phyloP scores from a whole-genome alignment of 1,140 invertebrate species.

The Leptonema lineaticorne region DNA sequence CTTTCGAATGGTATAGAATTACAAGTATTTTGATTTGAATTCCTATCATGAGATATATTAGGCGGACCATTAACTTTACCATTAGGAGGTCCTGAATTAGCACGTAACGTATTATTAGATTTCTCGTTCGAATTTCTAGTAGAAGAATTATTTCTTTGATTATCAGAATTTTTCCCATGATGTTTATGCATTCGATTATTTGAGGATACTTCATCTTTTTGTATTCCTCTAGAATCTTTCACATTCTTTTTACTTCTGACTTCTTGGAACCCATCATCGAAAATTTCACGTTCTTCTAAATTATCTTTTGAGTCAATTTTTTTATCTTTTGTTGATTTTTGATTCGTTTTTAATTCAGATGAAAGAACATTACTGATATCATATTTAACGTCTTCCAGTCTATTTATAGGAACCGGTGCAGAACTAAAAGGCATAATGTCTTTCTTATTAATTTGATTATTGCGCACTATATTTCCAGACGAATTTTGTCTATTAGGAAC shows the following conservation, averaged over 20 bases:
- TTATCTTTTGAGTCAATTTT: constrained; percentile 42
- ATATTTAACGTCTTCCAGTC: constrained; percentile 61
- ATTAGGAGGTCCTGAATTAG: constrained; percentile 47
- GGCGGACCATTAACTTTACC: constrained; percentile 57
- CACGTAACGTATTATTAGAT: constrained; percentile 44
- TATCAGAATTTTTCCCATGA: constrained; percentile 52
- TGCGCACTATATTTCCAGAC: constrained; percentile 32
- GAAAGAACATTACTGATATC: constrained; percentile 55
- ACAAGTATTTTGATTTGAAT: constrained; percentile 42
- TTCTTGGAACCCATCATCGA: constrained; percentile 84
- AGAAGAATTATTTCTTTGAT: constrained; percentile 52
- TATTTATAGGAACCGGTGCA: constrained; percentile 50
- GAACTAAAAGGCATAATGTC: constrained; percentile 35
- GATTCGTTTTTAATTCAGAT: constrained; percentile 50
- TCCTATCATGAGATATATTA: constrained; percentile 54
- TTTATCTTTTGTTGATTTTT: constrained; percentile 45
- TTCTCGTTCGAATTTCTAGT: constrained; percentile 54
- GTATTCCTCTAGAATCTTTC: constrained; percentile 61
- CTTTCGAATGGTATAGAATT: constrained; percentile 59
- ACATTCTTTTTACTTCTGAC: constrained; percentile 79
- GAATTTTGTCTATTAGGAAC: constrained; percentile 40
- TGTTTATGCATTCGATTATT: constrained; percentile 40
- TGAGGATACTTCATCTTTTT: constrained; percentile 55
- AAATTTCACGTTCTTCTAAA: constrained; percentile 49
- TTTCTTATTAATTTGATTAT: constrained; percentile 35